Evolutionary conservation across 2,797 vertebrate genomes (phyloP).

Genomic region (Kryptolebias ocellatus): DNA sequence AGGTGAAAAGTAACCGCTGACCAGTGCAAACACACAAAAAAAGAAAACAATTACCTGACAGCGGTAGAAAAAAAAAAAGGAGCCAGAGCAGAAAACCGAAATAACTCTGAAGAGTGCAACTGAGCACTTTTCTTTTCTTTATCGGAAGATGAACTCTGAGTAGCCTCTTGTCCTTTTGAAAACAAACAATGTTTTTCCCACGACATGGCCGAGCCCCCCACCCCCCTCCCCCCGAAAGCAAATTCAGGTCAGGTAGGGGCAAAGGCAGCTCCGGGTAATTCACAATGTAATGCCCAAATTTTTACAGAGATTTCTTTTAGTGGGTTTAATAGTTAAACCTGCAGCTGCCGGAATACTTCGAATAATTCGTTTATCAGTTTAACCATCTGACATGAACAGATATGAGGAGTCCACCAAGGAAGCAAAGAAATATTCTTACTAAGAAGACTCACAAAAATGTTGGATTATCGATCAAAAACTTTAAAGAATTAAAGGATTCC

Average conservation of each 20-base stretch:
- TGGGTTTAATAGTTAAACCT: neutral
- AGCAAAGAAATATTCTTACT: too few relatives aligned
- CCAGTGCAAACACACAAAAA: constrained; percentile 50
- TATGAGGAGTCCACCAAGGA: too few relatives aligned
- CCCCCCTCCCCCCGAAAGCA: neutral
- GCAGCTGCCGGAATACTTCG: neutral
- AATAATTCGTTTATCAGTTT: neutral
- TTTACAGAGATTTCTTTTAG: neutral
- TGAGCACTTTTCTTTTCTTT: constrained; percentile 63
- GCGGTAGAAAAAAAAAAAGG: constrained; percentile 43
- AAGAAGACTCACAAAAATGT: too few relatives aligned
- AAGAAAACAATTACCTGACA: constrained; percentile 42
- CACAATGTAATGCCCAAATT: too few relatives aligned
- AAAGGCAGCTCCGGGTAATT: neutral
- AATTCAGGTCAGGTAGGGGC: constrained; percentile 47
- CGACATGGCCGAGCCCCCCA: constrained; percentile 10
- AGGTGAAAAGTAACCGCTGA: constrained; percentile 55
- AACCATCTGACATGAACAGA: too few relatives aligned
- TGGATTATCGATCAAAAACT: too few relatives aligned
- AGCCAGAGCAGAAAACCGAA: constrained; percentile 41
- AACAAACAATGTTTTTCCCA: constrained; percentile 63
- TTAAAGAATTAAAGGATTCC: too few relatives aligned
- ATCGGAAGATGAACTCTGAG: constrained; percentile 60
- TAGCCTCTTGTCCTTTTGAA: constrained; percentile 54
- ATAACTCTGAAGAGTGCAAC: constrained; percentile 59